Evolutionary conservation across 2,888 invertebrate genomes (phyloP).

Genomic region (Metalampra italica): DNA sequence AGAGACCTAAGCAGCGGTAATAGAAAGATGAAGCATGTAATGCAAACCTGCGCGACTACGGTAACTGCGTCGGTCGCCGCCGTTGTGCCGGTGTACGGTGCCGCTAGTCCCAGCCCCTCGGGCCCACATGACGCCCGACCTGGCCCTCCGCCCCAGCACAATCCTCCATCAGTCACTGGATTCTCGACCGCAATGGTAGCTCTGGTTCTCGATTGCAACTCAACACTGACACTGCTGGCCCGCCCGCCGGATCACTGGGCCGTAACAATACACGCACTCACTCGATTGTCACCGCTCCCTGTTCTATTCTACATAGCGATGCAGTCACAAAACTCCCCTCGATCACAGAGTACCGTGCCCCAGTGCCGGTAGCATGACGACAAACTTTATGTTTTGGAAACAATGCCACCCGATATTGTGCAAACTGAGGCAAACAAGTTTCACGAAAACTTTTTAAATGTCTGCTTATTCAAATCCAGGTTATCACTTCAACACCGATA

Average conservation of each 20-base stretch:
- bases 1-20: no score
- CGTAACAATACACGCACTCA: slow-evolving; percentile 65
- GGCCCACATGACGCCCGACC: slow-evolving; percentile 61
- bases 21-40: no score
- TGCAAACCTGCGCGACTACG: slow-evolving; percentile 63
- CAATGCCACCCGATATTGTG: slow-evolving; percentile 41
- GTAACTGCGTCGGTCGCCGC: slow-evolving; percentile 58
- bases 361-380: slow-evolving; percentile 45
- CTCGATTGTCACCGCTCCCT: slow-evolving; percentile 55
- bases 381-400: slow-evolving; percentile 62
- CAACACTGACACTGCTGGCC: slow-evolving; percentile 54
- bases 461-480: slow-evolving; percentile 1
- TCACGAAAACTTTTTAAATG: slow-evolving; percentile 15
- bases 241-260: slow-evolving; percentile 54
- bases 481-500: slow-evolving; percentile 15
- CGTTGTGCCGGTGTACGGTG: slow-evolving; percentile 61
- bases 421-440: slow-evolving; percentile 32
- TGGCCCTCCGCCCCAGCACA: slow-evolving; percentile 34
- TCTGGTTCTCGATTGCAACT: neutral
- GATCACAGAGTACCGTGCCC: slow-evolving; percentile 24
- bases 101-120: slow-evolving; percentile 55
- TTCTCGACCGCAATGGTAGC: slow-evolving; percentile 37
- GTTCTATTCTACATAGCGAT: slow-evolving; percentile 37
- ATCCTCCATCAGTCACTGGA: slow-evolving; percentile 67
- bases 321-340: slow-evolving; percentile 44